phyloP scores from a whole-genome alignment of 2,888 invertebrate genomes.

The Drosophila fungiperda region DNA sequence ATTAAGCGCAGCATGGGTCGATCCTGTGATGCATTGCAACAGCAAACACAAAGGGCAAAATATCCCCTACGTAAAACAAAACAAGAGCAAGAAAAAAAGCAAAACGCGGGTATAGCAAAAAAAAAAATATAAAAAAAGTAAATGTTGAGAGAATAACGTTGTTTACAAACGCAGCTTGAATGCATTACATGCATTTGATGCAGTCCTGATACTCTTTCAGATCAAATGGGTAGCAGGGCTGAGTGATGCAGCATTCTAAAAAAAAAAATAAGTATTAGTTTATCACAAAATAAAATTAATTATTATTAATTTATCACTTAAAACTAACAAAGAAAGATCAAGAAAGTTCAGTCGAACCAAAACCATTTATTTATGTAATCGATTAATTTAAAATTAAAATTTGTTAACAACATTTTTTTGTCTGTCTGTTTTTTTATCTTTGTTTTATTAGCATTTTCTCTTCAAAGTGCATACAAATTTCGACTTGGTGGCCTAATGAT shows the following conservation, averaged over 20 bases:
- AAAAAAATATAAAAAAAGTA: conserved; percentile 1
- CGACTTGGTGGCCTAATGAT: not conserved
- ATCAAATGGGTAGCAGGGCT: no score
- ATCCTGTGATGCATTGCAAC: conserved; percentile 42
- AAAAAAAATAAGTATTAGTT: not conserved
- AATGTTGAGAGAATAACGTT: conserved; percentile 24
- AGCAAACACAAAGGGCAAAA: conserved; percentile 50
- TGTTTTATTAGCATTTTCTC: not conserved
- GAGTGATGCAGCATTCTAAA: not conserved
- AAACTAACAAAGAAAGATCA: not conserved
- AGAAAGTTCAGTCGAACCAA: not conserved
- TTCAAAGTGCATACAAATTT: conserved; percentile 20
- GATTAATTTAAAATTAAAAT: not conserved
- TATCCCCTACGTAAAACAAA: conserved; percentile 15
- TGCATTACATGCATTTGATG: conserved; percentile 58
- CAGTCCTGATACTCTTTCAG: conserved; percentile 32
- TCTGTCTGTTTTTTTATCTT: not conserved
- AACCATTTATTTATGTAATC: not conserved
- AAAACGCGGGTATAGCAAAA: not conserved
- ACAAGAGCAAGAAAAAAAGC: conserved; percentile 21
- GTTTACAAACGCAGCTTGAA: conserved; percentile 49
- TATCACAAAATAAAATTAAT: not conserved
- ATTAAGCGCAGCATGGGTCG: conserved; percentile 60
- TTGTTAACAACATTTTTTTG: not conserved
- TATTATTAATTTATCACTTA: not conserved